These are phyloP conservation scores for Scaptomyza graminum DNA, from an alignment of 1,140 invertebrate species.

Conservation along the genomic window DNA sequence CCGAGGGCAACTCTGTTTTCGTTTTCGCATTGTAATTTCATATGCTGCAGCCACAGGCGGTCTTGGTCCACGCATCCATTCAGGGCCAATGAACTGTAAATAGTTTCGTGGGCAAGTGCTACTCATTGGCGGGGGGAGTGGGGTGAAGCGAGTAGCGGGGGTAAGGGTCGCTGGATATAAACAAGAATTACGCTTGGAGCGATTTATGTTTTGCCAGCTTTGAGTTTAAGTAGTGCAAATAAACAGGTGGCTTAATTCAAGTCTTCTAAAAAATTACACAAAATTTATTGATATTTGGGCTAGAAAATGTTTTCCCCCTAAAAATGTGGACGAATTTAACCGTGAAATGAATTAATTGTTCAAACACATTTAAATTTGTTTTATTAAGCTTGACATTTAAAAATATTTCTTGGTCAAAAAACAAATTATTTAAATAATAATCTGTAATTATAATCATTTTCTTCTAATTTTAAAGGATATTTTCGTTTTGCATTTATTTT, in stretches of 20 bases:
- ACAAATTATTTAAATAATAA: too few species aligned
- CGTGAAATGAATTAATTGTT: too few species aligned
- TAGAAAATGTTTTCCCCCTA: neutral
- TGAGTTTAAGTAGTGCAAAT: neutral
- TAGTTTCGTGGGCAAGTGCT: constrained; percentile 59
- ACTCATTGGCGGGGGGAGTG: neutral
- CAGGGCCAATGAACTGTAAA: constrained; percentile 57
- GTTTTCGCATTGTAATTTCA: constrained; percentile 58
- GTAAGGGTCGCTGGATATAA: neutral
- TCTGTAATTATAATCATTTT: too few species aligned
- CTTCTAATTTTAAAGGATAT: too few species aligned
- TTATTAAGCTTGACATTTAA: too few species aligned
- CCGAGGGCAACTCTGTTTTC: constrained; percentile 34
- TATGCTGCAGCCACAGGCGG: constrained; percentile 72
- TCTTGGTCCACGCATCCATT: constrained; percentile 1
- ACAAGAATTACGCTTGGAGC: neutral
- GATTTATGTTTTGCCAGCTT: constrained; percentile 6
- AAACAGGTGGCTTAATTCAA: constrained; percentile 7
- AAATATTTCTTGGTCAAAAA: too few species aligned
- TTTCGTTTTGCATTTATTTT: too few species aligned
- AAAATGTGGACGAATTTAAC: too few species aligned
- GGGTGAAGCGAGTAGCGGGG: neutral
- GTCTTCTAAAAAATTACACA: too few species aligned
- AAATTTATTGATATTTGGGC: neutral
- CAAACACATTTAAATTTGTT: too few species aligned